These are phyloP conservation scores for Gracilinanus agilis DNA, from an alignment of 2,113 vertebrate genomes.

Conservation along the genomic window DNA sequence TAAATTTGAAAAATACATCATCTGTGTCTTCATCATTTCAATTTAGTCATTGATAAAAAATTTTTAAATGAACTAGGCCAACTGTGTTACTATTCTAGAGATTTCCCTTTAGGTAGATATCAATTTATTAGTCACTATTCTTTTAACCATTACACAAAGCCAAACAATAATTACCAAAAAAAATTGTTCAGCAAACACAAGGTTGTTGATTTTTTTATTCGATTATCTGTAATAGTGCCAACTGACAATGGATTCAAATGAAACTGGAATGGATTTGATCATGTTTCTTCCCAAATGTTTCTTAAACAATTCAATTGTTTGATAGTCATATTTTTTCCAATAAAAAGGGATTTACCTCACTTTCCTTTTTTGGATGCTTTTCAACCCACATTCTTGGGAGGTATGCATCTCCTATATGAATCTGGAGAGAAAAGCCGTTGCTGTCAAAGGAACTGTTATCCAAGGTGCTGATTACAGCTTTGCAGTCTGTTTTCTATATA, in stretches of 20 bases:
- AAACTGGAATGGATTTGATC: background rate
- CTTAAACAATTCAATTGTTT: background rate
- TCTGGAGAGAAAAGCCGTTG: constrained; percentile 86
- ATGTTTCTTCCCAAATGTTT: constrained; percentile 14
- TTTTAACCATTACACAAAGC: too few relatives aligned
- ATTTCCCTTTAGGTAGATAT: too few relatives aligned
- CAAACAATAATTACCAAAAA: too few relatives aligned
- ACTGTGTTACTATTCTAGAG: too few relatives aligned
- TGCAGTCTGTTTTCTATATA: constrained; percentile 88
- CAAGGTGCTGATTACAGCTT: constrained; percentile 87
- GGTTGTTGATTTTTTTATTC: background rate
- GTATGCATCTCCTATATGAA: constrained; percentile 84
- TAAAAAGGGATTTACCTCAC: constrained; percentile 83
- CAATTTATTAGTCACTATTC: too few relatives aligned
- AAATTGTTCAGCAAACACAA: too few relatives aligned
- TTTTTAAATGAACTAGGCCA: too few relatives aligned
- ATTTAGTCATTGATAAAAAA: too few relatives aligned
- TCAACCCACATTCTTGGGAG: constrained; percentile 94
- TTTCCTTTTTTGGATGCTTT: constrained; percentile 90
- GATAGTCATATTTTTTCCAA: constrained; percentile 14
- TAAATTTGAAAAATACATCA: too few relatives aligned
- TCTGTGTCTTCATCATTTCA: too few relatives aligned
- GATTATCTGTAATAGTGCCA: background rate
- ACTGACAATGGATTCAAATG: background rate
- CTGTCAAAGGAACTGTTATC: constrained; percentile 84